Evolutionary conservation across 2,797 vertebrate genomes (phyloP).

Genomic region (Ceryle rudis): DNA sequence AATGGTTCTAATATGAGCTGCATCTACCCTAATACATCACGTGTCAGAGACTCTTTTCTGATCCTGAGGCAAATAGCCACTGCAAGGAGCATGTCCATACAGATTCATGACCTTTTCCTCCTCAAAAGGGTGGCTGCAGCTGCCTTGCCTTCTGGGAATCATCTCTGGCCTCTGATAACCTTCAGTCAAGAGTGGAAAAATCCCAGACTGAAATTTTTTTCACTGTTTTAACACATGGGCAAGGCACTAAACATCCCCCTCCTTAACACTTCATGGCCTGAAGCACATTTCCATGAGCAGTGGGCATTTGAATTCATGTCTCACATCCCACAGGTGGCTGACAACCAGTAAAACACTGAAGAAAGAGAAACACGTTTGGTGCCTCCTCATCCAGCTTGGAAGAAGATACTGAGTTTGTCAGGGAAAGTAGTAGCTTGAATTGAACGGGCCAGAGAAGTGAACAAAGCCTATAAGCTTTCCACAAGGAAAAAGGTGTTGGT

Average conservation of each 20-base stretch:
- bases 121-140: not conserved
- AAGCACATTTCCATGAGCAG: accelerated
- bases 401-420: not conserved
- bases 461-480: not conserved
- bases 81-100: not conserved
- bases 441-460: not conserved
- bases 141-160: not conserved
- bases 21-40: not conserved
- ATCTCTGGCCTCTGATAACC: not conserved
- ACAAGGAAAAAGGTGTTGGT: not conserved
- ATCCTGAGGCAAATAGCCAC: not conserved
- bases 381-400: not conserved
- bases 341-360: not conserved
- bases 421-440: not conserved
- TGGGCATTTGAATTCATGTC: not conserved
- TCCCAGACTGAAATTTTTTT: not conserved
- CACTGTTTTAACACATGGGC: not conserved
- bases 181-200: not conserved
- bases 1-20: not conserved
- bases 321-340: not conserved
- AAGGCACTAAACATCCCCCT: not conserved
- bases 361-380: not conserved
- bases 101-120: not conserved
- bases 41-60: not conserved
- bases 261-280: not conserved